phyloP scores from a whole-genome alignment of 2,888 invertebrate species.

The Coelinius sp. region DNA sequence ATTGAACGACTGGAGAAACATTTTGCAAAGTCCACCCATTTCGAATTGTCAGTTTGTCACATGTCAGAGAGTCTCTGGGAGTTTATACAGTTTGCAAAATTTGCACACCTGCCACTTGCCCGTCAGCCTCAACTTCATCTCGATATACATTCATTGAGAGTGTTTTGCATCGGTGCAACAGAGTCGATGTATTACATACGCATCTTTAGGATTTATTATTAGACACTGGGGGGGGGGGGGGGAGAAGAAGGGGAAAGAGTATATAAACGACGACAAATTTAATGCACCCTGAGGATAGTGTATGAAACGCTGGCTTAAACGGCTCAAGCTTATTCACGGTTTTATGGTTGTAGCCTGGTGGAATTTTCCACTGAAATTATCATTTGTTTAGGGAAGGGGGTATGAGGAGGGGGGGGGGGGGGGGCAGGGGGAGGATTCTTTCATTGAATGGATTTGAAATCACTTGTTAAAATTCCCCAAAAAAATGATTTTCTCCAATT shows the following conservation, averaged over 20 bases:
- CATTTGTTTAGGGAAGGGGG: not conserved
- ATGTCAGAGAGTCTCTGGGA: conserved; percentile 56
- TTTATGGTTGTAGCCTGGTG: conserved; percentile 25
- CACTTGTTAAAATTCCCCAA: not conserved
- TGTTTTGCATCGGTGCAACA: not conserved
- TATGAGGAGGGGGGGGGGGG: too few relatives aligned
- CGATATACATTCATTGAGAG: conserved; percentile 1
- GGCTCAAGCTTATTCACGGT: conserved; percentile 27
- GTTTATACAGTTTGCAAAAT: conserved; percentile 40
- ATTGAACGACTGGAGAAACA: conserved; percentile 32
- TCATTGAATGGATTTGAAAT: not conserved
- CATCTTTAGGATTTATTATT: conserved; percentile 25
- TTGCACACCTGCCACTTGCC: conserved; percentile 58
- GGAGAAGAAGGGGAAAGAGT: too few relatives aligned
- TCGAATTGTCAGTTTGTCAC: conserved; percentile 67
- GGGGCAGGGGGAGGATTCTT: too few relatives aligned
- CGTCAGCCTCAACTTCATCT: conserved; percentile 46
- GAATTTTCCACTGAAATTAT: conserved; percentile 6
- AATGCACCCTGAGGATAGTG: conserved; percentile 11
- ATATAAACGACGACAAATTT: conserved; percentile 29
- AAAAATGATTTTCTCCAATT: not conserved
- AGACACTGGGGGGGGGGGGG: not conserved
- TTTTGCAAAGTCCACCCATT: conserved; percentile 63
- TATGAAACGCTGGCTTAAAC: not conserved
- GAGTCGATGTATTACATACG: conserved; percentile 4